Evolutionary conservation across 2,888 invertebrate genomes (phyloP), one percentile per base, ranked within the genome.

Genomic region (Trachelus stipa): DNA sequence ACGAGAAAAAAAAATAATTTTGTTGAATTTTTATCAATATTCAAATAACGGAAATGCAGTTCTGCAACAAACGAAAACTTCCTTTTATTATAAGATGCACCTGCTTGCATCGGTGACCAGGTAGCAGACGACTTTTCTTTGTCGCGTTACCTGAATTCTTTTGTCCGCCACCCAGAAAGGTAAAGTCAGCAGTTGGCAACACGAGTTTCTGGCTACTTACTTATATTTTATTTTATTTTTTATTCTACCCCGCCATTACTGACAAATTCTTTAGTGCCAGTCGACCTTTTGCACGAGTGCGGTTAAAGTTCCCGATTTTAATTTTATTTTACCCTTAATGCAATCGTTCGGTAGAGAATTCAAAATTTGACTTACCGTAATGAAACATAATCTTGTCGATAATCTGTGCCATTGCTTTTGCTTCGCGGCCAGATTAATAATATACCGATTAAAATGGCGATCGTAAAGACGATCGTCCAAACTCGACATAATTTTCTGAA

Each of bases 351-450:
- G 37, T 78, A 73, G 9, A 56, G 23, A 23, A 56, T 23, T 56
- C 23, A 23, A 56, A 56, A 56, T 56, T 56, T 6, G 23, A 80
- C 80, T 79, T 78, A 88, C 88, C 85, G 84, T 76, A 87, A 80
- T 2, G 86, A 83, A 37, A 83, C 80, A 68, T 83, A 85, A 80
- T 87, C 86, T 11, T 83, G 83, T 34, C 81, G 56, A 73, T 35
- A 81, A 75, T 84, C 81, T 69, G 85, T 84, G n/a, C 77, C 76
- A 68, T 83, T 84, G 68, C 78, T 82, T 9, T 76, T 82, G 74
- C 79, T 86, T 68, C 81, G 85, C 4, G 88, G 84, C 88, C 89
- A 91, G 76, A 90, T 79, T 6, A 90, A 73, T 73, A 90, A 81
- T 77, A 89, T 78, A 15, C 87, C 85, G 31, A 83, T 78, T 3